Percentiles rank a stretch among this genome's conserved stretches.
Evolutionary conservation across 2,113 vertebrate species (phyloP).

Genomic region (Argyrosomus japonicus): DNA sequence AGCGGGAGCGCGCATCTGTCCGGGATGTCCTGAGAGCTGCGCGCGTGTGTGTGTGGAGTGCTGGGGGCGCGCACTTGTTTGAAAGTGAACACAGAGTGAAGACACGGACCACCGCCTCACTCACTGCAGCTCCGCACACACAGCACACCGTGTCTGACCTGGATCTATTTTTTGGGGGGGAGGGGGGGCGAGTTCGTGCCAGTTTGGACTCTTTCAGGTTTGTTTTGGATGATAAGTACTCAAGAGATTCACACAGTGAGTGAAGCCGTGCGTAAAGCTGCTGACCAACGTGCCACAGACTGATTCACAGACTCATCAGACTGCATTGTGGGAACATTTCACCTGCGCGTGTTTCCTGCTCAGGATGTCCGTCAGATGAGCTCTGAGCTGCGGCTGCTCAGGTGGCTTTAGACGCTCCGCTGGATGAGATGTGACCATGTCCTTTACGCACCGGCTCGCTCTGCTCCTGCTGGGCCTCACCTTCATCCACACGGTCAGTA

Average conservation of each 20-base stretch:
- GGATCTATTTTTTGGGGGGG: background rate
- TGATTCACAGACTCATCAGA: background rate
- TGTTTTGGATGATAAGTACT: background rate
- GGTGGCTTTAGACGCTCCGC: slow-evolving; percentile 23
- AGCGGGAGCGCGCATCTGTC: slow-evolving; percentile 26
- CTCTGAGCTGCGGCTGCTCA: slow-evolving; percentile 8
- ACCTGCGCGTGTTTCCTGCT: slow-evolving; percentile 9
- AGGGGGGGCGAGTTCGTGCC: rapidly evolving
- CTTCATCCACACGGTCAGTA: slow-evolving; percentile 58
- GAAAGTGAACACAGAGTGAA: background rate
- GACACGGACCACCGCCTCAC: background rate
- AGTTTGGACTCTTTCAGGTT: background rate
- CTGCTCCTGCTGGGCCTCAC: slow-evolving; percentile 55
- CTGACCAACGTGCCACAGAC: background rate
- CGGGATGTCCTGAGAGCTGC: background rate
- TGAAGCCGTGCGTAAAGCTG: slow-evolving; percentile 32
- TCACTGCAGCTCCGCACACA: background rate
- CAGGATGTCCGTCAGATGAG: slow-evolving; percentile 38
- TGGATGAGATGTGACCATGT: slow-evolving; percentile 57
- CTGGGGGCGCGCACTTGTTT: slow-evolving; percentile 6
- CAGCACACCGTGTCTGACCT: too few species aligned
- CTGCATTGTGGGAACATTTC: background rate
- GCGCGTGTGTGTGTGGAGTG: slow-evolving; percentile 2
- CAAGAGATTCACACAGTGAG: too few species aligned
- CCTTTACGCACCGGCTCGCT: slow-evolving; percentile 44